Evolutionary conservation across 2,797 vertebrate genomes (phyloP), one percentile per base, ranked within the genome.

Genomic region (Staurois parvus): DNA sequence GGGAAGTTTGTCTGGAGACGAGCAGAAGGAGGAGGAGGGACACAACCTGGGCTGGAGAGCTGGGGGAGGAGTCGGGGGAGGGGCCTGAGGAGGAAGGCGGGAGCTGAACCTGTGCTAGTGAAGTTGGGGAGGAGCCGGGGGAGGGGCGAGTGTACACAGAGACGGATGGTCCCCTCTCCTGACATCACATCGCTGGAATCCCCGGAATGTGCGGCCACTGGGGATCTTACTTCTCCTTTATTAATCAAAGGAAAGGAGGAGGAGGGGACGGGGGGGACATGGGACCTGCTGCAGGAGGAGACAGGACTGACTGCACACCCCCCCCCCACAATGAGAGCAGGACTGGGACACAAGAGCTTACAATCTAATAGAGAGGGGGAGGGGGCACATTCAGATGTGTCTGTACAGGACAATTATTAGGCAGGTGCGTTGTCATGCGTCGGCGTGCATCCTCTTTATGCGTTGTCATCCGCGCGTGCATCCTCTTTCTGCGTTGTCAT

Each of bases 161-260:
- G 67, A 81, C 48, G 40, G 83, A 79, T 81, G 21, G 40, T 69
- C 62, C 72, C 67, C 62, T 52, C 72, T 86, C 19, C 73, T 87
- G 76, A 87, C 85, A 87, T 87, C 85, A 87, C 81, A 87, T 1
- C 15, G 75, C 85, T 74, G 85, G 85, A 83, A 87, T 87, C 68
- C 37, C 75, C 2, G 85, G 85, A 87, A 87, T 87, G 85, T 74
- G 69, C 3, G 79, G 80, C 80, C 69, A 83, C 37, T 83, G 75
- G 80, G 80, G 80, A 78, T 82, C 73, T 78, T 64, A 72, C 85
- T 81, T 68, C 66, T 59, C 72, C 81, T 70, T 29, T 86, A 64
- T 86, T 76, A 32, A 66, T 85, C 64, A 74, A 80, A 62, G 73
- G 66, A 34, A 24, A 29, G 11, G 30, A 29, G 85, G 75, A 68